Evolutionary conservation across 2,113 vertebrate genomes (phyloP).

Genomic region (Dendropsophus ebraccatus): DNA sequence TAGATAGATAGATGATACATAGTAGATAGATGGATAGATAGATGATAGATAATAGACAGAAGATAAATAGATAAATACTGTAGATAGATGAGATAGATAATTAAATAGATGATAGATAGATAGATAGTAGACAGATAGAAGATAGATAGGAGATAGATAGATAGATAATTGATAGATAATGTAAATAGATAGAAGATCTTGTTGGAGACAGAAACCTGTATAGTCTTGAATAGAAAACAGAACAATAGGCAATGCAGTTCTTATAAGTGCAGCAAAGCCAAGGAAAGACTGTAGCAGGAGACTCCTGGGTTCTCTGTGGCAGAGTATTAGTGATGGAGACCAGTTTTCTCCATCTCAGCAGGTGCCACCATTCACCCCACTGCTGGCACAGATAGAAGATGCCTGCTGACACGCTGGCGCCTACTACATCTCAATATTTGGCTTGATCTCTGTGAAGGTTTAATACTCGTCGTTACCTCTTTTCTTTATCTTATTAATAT

Average conservation of each 20-base stretch:
- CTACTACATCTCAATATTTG: not conserved
- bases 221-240: not conserved
- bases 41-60: too few relatives aligned
- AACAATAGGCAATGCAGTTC: not conserved
- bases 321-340: not conserved
- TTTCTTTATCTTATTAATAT: constrained; percentile 13
- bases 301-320: not conserved
- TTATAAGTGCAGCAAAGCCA: not conserved
- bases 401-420: constrained; percentile 6
- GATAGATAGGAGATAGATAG: too few relatives aligned
- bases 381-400: constrained; percentile 8
- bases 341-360: not conserved
- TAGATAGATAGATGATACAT: too few relatives aligned
- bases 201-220: not conserved
- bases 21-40: too few relatives aligned
- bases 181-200: not conserved
- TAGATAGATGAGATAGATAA: too few relatives aligned
- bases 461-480: not conserved
- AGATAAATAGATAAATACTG: too few relatives aligned
- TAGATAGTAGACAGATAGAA: too few relatives aligned
- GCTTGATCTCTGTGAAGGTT: not conserved
- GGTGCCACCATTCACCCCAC: constrained; percentile 1
- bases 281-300: not conserved
- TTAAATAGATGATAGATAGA: too few relatives aligned
- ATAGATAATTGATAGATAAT: too few relatives aligned